phyloP scores from a whole-genome alignment of 2,113 vertebrate species.

The Malurus melanocephalus region DNA sequence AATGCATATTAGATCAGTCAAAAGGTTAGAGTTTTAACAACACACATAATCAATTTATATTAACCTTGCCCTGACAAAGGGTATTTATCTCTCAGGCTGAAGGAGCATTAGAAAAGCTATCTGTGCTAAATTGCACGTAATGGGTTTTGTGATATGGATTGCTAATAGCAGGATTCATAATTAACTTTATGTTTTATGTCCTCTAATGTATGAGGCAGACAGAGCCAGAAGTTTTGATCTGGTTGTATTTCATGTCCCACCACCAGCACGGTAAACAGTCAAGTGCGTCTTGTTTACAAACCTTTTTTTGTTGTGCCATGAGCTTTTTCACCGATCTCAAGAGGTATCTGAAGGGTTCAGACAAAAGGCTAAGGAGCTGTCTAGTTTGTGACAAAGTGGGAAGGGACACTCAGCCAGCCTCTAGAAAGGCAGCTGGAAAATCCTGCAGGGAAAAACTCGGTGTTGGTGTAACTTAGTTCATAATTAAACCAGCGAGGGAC shows the following conservation, averaged over 20 bases:
- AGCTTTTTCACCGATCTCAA: neutral
- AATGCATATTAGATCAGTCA: neutral
- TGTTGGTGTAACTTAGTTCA: neutral
- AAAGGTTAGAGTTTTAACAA: conserved; percentile 8
- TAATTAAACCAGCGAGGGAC: neutral
- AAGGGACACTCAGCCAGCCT: neutral
- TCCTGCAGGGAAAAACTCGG: neutral
- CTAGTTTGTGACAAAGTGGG: neutral
- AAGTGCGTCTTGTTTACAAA: neutral
- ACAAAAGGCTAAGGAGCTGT: neutral
- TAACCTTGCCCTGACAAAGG: neutral
- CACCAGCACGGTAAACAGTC: neutral
- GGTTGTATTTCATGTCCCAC: neutral
- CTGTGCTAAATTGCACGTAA: neutral
- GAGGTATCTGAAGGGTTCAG: neutral
- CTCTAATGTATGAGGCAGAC: neutral
- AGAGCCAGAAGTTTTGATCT: neutral
- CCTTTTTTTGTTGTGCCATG: neutral
- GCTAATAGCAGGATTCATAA: neutral
- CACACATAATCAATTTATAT: neutral
- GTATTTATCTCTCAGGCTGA: neutral
- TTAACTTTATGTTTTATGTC: neutral
- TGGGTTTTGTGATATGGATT: neutral
- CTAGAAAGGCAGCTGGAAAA: neutral
- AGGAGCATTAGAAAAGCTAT: neutral